Conservation (phyloP, 2,888 invertebrate genomes). For the Eupithecia inturbata region DNA sequence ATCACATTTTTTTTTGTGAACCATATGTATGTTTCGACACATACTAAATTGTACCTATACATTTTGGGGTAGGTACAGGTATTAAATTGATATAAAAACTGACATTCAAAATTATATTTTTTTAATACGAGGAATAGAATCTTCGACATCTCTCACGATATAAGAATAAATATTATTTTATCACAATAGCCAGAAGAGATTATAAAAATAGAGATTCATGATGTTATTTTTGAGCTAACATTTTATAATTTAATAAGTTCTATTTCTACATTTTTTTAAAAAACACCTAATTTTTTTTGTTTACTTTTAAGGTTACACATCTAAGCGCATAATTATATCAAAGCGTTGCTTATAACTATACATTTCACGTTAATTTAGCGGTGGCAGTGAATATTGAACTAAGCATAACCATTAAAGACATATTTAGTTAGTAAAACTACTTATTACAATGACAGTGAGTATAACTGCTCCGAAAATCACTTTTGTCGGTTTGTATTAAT, state of each 20-base stretch:
- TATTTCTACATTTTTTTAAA: background rate
- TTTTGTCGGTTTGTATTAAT: background rate
- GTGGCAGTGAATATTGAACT: background rate
- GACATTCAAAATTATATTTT: background rate
- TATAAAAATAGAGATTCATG: conserved; percentile 34
- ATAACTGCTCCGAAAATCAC: background rate
- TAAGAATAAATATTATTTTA: conserved; percentile 16
- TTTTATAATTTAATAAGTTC: background rate
- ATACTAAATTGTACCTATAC: background rate
- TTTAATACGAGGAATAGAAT: background rate
- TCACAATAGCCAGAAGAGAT: conserved; percentile 24
- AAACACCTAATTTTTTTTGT: background rate
- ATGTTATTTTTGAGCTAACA: conserved; percentile 23
- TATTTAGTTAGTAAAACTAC: background rate
- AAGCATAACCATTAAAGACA: background rate
- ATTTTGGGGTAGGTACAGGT: background rate
- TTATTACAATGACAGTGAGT: background rate
- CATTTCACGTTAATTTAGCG: background rate
- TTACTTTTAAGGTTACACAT: background rate
- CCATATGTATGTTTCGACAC: background rate
- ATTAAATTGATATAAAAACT: background rate
- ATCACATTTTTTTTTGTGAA: background rate
- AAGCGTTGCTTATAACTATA: conserved; percentile 1
- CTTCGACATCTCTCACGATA: background rate
- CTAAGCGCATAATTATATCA: background rate